phyloP scores from a whole-genome alignment of 2,797 vertebrate genomes.

The Siniperca scherzeri region DNA sequence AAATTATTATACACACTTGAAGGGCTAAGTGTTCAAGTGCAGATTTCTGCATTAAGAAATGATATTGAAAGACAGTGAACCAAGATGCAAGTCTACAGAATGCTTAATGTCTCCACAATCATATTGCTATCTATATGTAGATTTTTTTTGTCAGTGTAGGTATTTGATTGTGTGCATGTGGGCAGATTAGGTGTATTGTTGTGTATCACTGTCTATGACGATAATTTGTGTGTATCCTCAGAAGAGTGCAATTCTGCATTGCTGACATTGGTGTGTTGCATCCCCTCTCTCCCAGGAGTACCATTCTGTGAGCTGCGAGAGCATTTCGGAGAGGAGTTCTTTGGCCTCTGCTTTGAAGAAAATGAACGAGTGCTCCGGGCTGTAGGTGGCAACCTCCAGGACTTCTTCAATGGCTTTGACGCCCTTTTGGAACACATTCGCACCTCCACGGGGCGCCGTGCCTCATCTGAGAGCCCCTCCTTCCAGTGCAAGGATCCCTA shows the following conservation, averaged over 20 bases:
- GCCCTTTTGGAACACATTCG: slow-evolving; percentile 98
- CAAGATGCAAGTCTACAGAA: neutral
- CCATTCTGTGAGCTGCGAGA: slow-evolving; percentile 94
- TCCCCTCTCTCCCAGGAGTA: slow-evolving; percentile 85
- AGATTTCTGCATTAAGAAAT: slow-evolving; percentile 23
- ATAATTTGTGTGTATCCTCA: slow-evolving; percentile 13
- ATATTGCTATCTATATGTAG: neutral
- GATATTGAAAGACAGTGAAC: neutral
- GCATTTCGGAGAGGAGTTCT: slow-evolving; percentile 96
- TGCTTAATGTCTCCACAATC: neutral
- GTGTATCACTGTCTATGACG: neutral
- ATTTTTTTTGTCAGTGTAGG: neutral
- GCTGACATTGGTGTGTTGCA: slow-evolving; percentile 35
- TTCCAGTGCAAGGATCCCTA: slow-evolving; percentile 97
- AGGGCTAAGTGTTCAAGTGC: neutral
- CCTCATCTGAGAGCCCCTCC: slow-evolving; percentile 94
- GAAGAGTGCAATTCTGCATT: neutral
- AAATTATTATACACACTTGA: slow-evolving; percentile 1
- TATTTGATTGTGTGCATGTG: slow-evolving; percentile 1
- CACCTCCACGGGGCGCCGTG: slow-evolving; percentile 94
- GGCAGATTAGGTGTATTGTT: slow-evolving; percentile 8
- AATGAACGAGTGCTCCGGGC: slow-evolving; percentile 97
- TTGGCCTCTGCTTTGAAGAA: slow-evolving; percentile 96
- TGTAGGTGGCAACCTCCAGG: slow-evolving; percentile 95
- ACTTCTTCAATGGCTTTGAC: slow-evolving; percentile 99